Evolutionary conservation across 2,797 vertebrate genomes (phyloP).

Genomic region (Spheniscus humboldti): DNA sequence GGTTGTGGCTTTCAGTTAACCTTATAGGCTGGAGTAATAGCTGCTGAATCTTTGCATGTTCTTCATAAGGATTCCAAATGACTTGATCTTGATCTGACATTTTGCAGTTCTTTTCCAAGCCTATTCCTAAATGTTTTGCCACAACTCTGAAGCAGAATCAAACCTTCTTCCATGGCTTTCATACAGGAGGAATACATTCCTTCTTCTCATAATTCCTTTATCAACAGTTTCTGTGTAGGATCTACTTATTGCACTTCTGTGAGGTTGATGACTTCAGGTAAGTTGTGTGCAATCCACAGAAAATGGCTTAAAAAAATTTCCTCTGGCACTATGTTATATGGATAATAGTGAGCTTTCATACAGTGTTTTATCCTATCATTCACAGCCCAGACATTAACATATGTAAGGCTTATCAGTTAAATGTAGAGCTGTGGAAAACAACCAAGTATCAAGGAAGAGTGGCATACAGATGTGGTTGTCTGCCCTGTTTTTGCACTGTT

Average conservation of each 20-base stretch:
- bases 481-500: not conserved
- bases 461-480: accelerated
- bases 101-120: not conserved
- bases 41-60: not conserved
- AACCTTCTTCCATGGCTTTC: not conserved
- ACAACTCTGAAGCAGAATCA: not conserved
- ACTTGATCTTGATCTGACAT: not conserved
- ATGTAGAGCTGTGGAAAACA: not conserved
- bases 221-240: not conserved
- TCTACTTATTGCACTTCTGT: not conserved
- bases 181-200: not conserved
- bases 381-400: not conserved
- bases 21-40: not conserved
- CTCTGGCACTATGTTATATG: not conserved
- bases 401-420: not conserved
- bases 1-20: not conserved
- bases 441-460: not conserved
- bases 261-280: not conserved
- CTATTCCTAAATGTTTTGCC: not conserved
- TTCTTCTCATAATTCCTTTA: not conserved
- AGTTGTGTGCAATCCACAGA: not conserved
- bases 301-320: not conserved
- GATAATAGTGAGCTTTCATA: not conserved
- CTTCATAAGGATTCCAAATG: not conserved
- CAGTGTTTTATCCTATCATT: not conserved